These are phyloP conservation scores for Mamestra brassicae DNA, from an alignment of 2,888 invertebrate genomes.

Conservation along the genomic window DNA sequence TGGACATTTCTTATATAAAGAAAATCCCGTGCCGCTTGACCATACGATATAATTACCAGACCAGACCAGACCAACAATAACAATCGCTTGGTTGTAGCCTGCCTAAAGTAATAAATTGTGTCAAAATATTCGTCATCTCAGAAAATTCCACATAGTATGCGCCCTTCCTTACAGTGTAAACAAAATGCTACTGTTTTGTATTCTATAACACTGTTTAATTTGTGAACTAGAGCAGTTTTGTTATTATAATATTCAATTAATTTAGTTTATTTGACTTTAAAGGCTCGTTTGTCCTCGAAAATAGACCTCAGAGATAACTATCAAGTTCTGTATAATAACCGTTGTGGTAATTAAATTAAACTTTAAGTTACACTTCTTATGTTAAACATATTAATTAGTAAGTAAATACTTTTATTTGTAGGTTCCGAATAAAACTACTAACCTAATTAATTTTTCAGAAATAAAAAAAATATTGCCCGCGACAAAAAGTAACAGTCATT, in stretches of 20 bases:
- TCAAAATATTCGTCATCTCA: not conserved
- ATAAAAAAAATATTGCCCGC: too few species aligned
- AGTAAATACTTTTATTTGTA: too few species aligned
- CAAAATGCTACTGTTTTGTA: conserved; percentile 52
- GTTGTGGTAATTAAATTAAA: conserved; percentile 2
- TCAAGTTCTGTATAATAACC: conserved; percentile 10
- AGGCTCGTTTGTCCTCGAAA: conserved; percentile 23
- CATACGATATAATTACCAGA: too few species aligned
- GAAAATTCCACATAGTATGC: conserved; percentile 1
- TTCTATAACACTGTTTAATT: conserved; percentile 47
- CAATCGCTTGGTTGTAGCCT: not conserved
- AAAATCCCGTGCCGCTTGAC: too few species aligned
- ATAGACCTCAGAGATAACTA: conserved; percentile 8
- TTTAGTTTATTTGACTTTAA: conserved; percentile 30
- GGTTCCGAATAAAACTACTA: too few species aligned
- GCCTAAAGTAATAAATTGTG: not conserved
- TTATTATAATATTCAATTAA: conserved; percentile 35
- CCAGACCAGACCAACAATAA: too few species aligned
- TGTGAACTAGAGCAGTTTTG: conserved; percentile 49
- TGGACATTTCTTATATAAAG: too few species aligned
- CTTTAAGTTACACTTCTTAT: not conserved
- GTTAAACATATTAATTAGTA: not conserved
- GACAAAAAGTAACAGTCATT: too few species aligned
- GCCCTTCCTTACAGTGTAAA: conserved; percentile 18
- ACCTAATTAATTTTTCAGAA: too few species aligned